These are phyloP conservation scores for Merops nubicus DNA, from an alignment of 2,113 vertebrate species.

Conservation along the genomic window DNA sequence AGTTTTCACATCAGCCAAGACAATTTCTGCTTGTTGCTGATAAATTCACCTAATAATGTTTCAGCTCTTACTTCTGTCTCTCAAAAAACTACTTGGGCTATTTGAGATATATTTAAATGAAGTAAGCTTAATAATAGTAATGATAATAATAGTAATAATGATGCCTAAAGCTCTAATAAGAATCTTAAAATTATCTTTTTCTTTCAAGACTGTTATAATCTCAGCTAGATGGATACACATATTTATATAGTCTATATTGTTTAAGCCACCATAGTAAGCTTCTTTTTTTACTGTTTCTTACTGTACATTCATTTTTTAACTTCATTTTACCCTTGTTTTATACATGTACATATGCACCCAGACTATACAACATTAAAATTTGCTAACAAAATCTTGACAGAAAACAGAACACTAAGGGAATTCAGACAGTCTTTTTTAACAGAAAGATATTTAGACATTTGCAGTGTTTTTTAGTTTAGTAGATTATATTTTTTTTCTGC, in stretches of 20 bases:
- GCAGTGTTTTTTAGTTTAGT: background rate
- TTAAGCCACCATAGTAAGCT: background rate
- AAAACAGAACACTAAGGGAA: background rate
- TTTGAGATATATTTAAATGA: background rate
- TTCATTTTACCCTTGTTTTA: background rate
- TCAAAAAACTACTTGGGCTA: background rate
- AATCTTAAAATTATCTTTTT: background rate
- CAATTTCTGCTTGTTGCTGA: background rate
- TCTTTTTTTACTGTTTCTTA: background rate
- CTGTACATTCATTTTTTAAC: background rate
- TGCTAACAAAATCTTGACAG: background rate
- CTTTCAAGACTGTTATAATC: background rate
- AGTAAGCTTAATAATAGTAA: background rate
- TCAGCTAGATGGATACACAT: background rate
- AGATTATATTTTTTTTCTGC: background rate
- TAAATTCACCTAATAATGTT: background rate
- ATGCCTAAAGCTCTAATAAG: background rate
- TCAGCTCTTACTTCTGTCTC: background rate
- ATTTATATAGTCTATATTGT: background rate
- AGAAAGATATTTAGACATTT: background rate
- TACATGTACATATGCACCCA: background rate
- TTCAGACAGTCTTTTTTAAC: background rate
- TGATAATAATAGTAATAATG: background rate
- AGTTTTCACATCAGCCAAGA: background rate
- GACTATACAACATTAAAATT: background rate